A percentile compares a stretch with the other conserved stretches of the same genome.
phyloP scores from a whole-genome alignment of 2,797 vertebrate genomes.

The Tapera naevia region DNA sequence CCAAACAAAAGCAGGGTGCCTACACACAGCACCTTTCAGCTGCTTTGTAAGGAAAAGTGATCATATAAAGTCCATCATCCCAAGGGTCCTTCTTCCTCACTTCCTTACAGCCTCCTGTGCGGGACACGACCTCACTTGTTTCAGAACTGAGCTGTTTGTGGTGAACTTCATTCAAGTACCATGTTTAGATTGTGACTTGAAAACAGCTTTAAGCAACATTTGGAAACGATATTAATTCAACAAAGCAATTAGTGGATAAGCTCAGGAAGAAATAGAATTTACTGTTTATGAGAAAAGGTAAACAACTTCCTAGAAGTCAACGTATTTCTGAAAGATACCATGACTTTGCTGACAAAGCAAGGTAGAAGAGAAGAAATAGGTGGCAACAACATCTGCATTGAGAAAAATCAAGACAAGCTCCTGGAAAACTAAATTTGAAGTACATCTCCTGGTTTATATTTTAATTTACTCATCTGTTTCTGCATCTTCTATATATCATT shows the following conservation, averaged over 20 bases:
- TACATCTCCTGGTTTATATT: neutral
- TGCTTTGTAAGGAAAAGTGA: neutral
- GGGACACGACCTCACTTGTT: neutral
- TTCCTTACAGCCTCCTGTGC: neutral
- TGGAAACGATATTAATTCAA: neutral
- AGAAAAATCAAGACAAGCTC: neutral
- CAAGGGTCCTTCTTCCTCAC: neutral
- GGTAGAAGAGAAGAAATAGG: neutral
- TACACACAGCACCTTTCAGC: neutral
- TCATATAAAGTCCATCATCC: accelerated
- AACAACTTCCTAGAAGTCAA: neutral
- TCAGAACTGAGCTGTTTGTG: neutral
- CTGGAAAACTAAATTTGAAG: neutral
- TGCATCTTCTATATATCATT: neutral
- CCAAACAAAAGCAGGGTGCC: neutral
- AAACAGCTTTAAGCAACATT: neutral
- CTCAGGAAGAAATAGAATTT: neutral
- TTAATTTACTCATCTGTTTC: neutral
- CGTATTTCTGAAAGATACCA: neutral
- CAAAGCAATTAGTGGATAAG: neutral
- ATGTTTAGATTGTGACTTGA: neutral
- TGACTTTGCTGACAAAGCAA: neutral
- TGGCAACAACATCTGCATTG: neutral
- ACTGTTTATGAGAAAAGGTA: neutral
- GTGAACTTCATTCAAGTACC: neutral